A percentile compares a stretch with the other conserved stretches of the same genome.
Conservation (phyloP, 2,888 invertebrate species). For the Plebejus anna region DNA sequence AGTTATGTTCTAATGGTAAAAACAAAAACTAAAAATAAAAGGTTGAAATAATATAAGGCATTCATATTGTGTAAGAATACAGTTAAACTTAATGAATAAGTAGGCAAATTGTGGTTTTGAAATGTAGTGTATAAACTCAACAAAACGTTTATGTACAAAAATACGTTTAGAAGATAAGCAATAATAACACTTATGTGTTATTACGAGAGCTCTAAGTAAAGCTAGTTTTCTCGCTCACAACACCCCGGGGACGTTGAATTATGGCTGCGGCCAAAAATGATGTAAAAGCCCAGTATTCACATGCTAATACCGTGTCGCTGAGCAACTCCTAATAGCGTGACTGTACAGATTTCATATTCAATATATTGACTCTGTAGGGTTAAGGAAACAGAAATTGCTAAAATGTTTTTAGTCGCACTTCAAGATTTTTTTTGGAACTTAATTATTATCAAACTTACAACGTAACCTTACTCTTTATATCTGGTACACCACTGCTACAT, state of each 20-base stretch:
- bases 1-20: not conserved
- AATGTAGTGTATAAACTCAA: not conserved
- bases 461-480: not conserved
- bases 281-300: constrained; percentile 41
- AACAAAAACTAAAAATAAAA: too few species aligned
- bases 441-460: not conserved
- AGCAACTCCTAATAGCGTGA: constrained; percentile 31
- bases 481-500: not conserved
- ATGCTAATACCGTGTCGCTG: constrained; percentile 42
- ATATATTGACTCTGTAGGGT: not conserved
- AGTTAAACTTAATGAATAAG: not conserved
- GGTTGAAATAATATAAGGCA: too few species aligned
- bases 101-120: not conserved
- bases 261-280: constrained; percentile 41
- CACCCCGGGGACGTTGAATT: constrained; percentile 36
- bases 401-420: not conserved
- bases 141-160: not conserved
- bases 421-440: not conserved
- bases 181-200: not conserved
- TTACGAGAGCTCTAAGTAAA: not conserved
- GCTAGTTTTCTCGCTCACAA: constrained; percentile 21
- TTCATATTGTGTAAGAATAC: not conserved
- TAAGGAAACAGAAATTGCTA: not conserved
- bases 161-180: not conserved
- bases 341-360: constrained; percentile 25